Base-by-base conservation (phyloP, 1,140 invertebrate genomes). In the Cheumatopsyche charites region DNA sequence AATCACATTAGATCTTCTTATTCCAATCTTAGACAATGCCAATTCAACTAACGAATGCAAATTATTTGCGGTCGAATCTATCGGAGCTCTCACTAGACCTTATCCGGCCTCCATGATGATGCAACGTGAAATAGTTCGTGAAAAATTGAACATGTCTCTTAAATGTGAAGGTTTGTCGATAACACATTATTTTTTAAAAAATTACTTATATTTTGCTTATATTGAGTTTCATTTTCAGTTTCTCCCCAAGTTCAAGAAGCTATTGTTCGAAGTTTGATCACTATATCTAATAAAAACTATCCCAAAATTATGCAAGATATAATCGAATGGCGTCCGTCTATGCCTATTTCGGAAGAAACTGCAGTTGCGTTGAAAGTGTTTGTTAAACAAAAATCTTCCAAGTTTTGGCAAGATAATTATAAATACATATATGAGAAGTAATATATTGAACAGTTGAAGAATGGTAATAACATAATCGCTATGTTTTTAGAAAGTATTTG, bases 21-120 rank as follows among this genome's bases (percentile, higher is more conserved):
- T 80, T 47, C 81, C 83, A 9, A 77, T 82, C 3, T 79, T 85
- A 45, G 79, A 82, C 25, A 75, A 80, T 42, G 67, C 76, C n/a
- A 74, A 70, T 29, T 58, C 68, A 9, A 67, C 77, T 4, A 49
- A 77, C 5, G 70, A 45, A 52, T 72, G 75, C 9, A 81, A 79
- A 70, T 71, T 75, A 45, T 82, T 83, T 63, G 81, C 80, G 74
- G 73, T 82, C 0, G 76, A 78, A 7, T 67, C 82, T 55, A 71
- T 85, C 23, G 83, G 83, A 49, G 79, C 81, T 7, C 61, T 85
- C n/a, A 45, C 82, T 17, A 81, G 81, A 66, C 82, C 82, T 0
- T 84, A 79, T 68, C 80, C 82, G 12, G 49, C 41, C 4, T 78
- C 81, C 41, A 83, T 83, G 81, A 80, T 79, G 75, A 77, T 81